Evolutionary conservation across 2,888 invertebrate genomes (phyloP).

Genomic region (Polydrusus pterygomalis): DNA sequence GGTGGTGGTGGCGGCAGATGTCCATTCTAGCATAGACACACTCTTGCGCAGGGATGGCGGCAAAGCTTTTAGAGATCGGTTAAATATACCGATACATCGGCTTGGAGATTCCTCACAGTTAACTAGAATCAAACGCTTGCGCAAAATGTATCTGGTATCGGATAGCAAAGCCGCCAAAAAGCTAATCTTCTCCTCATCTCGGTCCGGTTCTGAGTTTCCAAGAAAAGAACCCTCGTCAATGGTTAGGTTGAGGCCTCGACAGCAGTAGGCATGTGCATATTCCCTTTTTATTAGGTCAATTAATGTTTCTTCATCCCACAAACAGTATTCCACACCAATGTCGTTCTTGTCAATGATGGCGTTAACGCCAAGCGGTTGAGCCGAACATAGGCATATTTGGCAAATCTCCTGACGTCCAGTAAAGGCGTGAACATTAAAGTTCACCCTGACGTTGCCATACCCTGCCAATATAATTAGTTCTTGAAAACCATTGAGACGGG

Average conservation of each 20-base stretch:
- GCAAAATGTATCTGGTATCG: neutral
- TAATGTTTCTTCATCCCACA: neutral
- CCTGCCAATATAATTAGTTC: too few species aligned
- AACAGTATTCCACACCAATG: neutral
- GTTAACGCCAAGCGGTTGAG: neutral
- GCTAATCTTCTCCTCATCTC: neutral
- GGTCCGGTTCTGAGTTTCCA: neutral
- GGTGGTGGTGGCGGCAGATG: neutral
- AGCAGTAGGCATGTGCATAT: conserved; percentile 13
- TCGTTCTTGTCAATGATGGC: neutral
- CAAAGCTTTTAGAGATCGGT: neutral
- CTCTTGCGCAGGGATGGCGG: neutral
- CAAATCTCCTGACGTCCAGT: conserved; percentile 6
- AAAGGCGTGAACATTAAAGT: neutral
- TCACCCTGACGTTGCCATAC: too few species aligned
- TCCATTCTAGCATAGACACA: neutral
- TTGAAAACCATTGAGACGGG: too few species aligned
- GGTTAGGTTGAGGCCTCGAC: neutral
- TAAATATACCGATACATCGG: neutral
- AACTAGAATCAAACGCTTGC: neutral
- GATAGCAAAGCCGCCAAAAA: conserved; percentile 1
- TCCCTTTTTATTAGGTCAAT: neutral
- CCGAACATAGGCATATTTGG: neutral
- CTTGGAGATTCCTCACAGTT: neutral
- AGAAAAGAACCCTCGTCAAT: neutral